These are phyloP conservation scores for Athene cunicularia DNA, from an alignment of 2,113 vertebrate species.

Conservation along the genomic window DNA sequence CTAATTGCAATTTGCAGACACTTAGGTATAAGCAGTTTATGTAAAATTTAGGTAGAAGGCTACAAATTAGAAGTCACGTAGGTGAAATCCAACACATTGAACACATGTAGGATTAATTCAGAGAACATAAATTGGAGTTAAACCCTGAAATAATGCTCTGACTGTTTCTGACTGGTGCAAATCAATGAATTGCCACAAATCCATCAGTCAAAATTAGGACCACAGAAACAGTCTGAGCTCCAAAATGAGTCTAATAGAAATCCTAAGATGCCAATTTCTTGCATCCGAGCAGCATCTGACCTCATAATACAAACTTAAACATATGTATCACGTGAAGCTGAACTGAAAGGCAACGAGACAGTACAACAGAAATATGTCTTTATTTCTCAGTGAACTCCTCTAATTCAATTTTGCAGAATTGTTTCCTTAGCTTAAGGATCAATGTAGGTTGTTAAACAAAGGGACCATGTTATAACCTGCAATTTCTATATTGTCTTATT, in stretches of 20 bases:
- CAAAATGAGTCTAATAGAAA: not conserved
- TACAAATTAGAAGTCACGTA: not conserved
- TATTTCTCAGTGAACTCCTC: not conserved
- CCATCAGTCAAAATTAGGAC: not conserved
- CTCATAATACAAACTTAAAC: not conserved
- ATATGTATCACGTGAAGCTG: not conserved
- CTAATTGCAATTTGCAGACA: not conserved
- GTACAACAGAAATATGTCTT: not conserved
- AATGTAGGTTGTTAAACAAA: not conserved
- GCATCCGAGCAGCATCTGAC: not conserved
- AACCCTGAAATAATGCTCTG: not conserved
- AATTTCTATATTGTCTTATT: not conserved
- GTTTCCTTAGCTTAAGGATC: not conserved
- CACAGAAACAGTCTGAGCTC: not conserved
- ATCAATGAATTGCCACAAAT: not conserved
- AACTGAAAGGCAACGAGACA: not conserved
- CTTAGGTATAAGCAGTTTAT: not conserved
- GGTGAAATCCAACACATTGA: not conserved
- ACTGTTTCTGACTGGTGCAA: not conserved
- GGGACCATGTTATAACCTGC: not conserved
- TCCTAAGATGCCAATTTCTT: not conserved
- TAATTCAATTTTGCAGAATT: not conserved
- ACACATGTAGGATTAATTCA: not conserved
- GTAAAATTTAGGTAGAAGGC: not conserved
- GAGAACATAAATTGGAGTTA: not conserved